Conservation (phyloP, 2,113 vertebrate genomes). For the Antennarius striatus region DNA sequence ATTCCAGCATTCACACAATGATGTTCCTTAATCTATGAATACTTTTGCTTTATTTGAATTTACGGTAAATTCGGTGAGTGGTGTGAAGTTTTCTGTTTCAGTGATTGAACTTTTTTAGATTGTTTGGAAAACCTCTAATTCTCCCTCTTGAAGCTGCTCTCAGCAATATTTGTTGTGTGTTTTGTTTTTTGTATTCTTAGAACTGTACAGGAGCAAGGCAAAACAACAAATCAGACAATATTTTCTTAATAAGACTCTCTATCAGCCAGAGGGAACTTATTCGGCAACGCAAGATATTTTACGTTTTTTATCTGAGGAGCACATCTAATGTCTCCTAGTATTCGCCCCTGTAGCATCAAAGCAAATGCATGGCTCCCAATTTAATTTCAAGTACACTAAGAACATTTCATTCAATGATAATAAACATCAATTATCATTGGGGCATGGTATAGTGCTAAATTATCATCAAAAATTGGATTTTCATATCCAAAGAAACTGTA, state of each 20-base stretch:
- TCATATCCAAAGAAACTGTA: not conserved
- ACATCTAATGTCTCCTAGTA: conserved; percentile 63
- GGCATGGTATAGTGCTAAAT: conserved; percentile 29
- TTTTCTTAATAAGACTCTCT: conserved; percentile 63
- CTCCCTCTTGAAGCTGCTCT: conserved; percentile 23
- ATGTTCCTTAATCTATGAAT: not conserved
- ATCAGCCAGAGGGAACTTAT: conserved; percentile 61
- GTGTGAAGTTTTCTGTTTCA: not conserved
- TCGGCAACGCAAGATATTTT: conserved; percentile 47
- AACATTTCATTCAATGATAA: conserved; percentile 68
- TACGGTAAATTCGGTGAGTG: not conserved
- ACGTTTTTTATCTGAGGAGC: conserved; percentile 64
- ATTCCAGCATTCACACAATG: not conserved
- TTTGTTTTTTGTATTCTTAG: conserved; percentile 24
- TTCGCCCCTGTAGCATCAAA: conserved; percentile 57
- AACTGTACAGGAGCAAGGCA: conserved; percentile 31
- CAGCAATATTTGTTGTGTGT: conserved; percentile 19
- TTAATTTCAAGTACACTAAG: conserved; percentile 70
- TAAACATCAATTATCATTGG: conserved; percentile 66
- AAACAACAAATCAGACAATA: conserved; percentile 56
- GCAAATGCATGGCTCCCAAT: conserved; percentile 56
- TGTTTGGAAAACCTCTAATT: not conserved
- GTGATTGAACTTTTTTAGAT: not conserved
- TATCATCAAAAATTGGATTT: conserved; percentile 28
- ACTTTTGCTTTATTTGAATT: not conserved